These are phyloP conservation scores for Caenorhabditis elegans DNA, from an alignment of 1,140 invertebrate species.

Conservation along the genomic window WBcel235 BX284604.4:7978501-7979000, in stretches of 20 bases:
- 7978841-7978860: constrained; percentile 39
- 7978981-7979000: not conserved
- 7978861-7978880: constrained; percentile 25
- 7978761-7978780: constrained; percentile 37
- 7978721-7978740: constrained; percentile 12
- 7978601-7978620: constrained; percentile 34
- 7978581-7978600: constrained; percentile 14
- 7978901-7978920: not conserved
- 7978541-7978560: constrained; percentile 25
- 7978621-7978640: constrained; percentile 39
- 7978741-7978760: constrained; percentile 39
- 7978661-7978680: constrained; percentile 13
- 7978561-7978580: constrained; percentile 34
- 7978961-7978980: too few relatives aligned
- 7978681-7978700: too few relatives aligned
- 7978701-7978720: not conserved
- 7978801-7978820: not conserved
- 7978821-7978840: constrained; percentile 29
- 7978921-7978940: not conserved
- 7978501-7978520: constrained; percentile 23
- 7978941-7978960: too few relatives aligned
- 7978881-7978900: not conserved
- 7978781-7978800: constrained; percentile 22
- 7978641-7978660: constrained; percentile 7
- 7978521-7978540: constrained; percentile 33